These are phyloP conservation scores for Catostylus mosaicus DNA, from an alignment of 30 jellyfish, hydroid and myxozoan species.

Conservation along the genomic window DNA sequence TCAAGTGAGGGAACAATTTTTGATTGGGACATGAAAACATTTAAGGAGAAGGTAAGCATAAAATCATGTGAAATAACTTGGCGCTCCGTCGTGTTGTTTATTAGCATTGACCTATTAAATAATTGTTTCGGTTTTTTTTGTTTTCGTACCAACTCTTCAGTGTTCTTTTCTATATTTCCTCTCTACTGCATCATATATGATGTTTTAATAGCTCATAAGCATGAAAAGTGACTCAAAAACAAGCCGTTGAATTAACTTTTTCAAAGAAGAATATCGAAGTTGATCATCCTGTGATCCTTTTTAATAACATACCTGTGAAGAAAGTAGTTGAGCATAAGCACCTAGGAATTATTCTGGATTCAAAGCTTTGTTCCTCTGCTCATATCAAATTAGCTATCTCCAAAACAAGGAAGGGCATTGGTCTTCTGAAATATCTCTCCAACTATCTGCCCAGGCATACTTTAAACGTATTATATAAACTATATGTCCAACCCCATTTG, in stretches of 20 bases:
- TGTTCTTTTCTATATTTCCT: too few species aligned
- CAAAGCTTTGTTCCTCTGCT: constrained; percentile 49
- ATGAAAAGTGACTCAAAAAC: constrained; percentile 30
- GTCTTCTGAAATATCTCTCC: constrained; percentile 61
- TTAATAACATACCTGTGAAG: constrained; percentile 31
- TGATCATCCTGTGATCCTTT: constrained; percentile 33
- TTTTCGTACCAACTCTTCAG: too few species aligned
- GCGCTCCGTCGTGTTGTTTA: too few species aligned
- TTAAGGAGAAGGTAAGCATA: constrained; percentile 70
- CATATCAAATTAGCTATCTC: constrained; percentile 48
- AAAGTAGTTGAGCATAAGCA: constrained; percentile 10
- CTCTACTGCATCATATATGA: too few species aligned
- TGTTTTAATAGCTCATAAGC: too few species aligned
- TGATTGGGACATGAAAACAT: constrained; percentile 80
- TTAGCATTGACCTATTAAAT: too few species aligned
- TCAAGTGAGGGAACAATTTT: constrained; percentile 72
- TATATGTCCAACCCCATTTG: constrained; percentile 12
- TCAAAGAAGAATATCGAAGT: constrained; percentile 19
- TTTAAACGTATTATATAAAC: constrained; percentile 17
- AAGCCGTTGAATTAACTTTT: constrained; percentile 24
- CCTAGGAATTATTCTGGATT: constrained; percentile 46
- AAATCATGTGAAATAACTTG: too few species aligned
- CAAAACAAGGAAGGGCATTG: constrained; percentile 29
- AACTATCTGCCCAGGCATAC: constrained; percentile 49
- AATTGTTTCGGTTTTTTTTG: too few species aligned